Evolutionary conservation across 2,797 vertebrate genomes (phyloP), one percentile per base, ranked within the genome.

Genomic region (Typhlichthys eigenmanni): DNA sequence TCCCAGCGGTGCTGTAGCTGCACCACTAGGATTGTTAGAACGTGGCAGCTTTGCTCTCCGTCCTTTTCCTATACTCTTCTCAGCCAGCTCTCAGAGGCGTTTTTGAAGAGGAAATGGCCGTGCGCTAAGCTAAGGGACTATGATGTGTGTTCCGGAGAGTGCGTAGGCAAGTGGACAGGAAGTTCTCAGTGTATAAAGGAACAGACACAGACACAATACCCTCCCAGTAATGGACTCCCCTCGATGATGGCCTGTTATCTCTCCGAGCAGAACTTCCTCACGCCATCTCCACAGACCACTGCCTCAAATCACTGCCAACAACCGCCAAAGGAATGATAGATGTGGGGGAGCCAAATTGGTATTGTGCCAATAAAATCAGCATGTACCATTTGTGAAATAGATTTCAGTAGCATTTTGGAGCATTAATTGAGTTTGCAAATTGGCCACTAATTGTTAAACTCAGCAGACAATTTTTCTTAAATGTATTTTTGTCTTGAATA

Each of bases 151-250:
- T 59, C 83, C 84, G 73, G 84, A 82, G 83, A 83, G 69, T 66
- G 51, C 69, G 73, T 16, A 13, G 58, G 53, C 66, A 78, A 71
- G 70, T 84, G 66, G 76, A 69, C 88, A 88, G 89, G 88, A 90
- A 87, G 80, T 71, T 57, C 74, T 70, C 71, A 90, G 88, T 91
- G 88, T 87, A 90, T 91, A 88, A 76, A 92, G 89, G 90, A 92
- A 89, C 84, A 75, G 71, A 87, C 88, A 73, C 46, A 80, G 82
- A 63, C 83, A 78, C 88, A 82, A 78, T 58, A 79, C 78, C 74
- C 72, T 72, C 78, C 69, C 69, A 52, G 83, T 81, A 75, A 82
- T 80, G 77, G 73, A 77, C 85, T 85, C 87, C 72, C 75, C 72
- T 64, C 71, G 78, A 81, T 81, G 77, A 56, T 51, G 74, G 74